phyloP scores from a whole-genome alignment of 2,113 vertebrate genomes.

The Reinhardtius hippoglossoides region DNA sequence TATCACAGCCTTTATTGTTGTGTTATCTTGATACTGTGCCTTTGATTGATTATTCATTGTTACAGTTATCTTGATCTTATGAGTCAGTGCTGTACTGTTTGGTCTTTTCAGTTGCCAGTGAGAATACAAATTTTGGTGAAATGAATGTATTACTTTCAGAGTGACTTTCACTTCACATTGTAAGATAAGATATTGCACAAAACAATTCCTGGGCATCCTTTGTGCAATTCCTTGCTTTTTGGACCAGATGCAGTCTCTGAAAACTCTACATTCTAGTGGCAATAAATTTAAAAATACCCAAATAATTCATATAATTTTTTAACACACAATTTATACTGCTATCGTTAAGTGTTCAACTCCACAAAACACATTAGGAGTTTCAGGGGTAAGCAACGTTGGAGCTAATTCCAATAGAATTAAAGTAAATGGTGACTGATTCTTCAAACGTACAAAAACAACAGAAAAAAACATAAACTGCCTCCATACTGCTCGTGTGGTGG shows the following conservation, averaged over 20 bases:
- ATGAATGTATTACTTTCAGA: slow-evolving; percentile 44
- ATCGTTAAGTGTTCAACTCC: too few species aligned
- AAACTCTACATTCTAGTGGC: not conserved
- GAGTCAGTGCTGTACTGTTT: slow-evolving; percentile 26
- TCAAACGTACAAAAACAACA: too few species aligned
- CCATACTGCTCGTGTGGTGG: too few species aligned
- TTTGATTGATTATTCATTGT: not conserved
- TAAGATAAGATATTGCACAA: slow-evolving; percentile 42
- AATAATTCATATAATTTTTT: not conserved
- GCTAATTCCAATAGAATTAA: too few species aligned
- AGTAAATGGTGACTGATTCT: too few species aligned
- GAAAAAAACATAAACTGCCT: too few species aligned
- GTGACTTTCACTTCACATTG: slow-evolving; percentile 42
- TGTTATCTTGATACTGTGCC: not conserved
- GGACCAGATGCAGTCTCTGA: not conserved
- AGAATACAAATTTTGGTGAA: slow-evolving; percentile 41
- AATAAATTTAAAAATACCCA: not conserved
- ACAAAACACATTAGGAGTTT: too few species aligned
- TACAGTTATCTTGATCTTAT: slow-evolving; percentile 8
- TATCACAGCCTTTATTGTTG: not conserved
- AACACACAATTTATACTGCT: not conserved
- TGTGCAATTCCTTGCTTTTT: not conserved
- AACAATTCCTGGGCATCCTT: slow-evolving; percentile 39
- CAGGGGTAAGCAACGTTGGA: too few species aligned
- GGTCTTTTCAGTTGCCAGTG: not conserved